A percentile compares a stretch with the other conserved stretches of the same genome.
These are phyloP conservation scores for Incurvaria masculella DNA, from an alignment of 2,888 invertebrate genomes.

Conservation along the genomic window DNA sequence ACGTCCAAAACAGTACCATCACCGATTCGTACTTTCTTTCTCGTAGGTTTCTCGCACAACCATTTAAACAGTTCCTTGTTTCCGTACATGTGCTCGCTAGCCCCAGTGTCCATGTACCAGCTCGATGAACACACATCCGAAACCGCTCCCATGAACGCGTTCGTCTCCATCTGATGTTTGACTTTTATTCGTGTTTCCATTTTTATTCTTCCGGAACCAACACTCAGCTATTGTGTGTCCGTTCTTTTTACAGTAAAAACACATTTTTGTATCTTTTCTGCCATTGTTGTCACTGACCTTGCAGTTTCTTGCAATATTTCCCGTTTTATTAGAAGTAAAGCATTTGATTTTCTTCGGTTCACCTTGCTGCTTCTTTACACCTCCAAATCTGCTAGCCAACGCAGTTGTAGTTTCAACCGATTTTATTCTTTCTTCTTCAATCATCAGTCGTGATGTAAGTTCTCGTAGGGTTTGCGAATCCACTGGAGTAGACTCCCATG, in stretches of 20 bases:
- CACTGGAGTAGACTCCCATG: not conserved
- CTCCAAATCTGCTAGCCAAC: not conserved
- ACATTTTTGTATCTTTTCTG: slow-evolving; percentile 1
- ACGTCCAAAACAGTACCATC: slow-evolving; percentile 10
- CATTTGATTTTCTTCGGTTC: not conserved
- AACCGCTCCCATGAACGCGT: not conserved
- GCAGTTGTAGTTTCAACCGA: not conserved
- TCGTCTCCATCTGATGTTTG: not conserved
- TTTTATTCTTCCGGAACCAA: not conserved
- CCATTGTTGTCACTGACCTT: not conserved
- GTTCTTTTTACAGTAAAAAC: slow-evolving; percentile 10
- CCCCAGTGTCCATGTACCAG: slow-evolving; percentile 29
- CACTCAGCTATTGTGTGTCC: slow-evolving; percentile 13
- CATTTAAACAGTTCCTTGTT: slow-evolving; percentile 6
- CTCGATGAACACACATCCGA: no score
- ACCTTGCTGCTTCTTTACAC: not conserved
- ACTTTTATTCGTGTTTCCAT: slow-evolving; percentile 5
- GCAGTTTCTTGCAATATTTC: not conserved
- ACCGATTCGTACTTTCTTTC: slow-evolving; percentile 8
- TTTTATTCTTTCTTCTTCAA: not conserved
- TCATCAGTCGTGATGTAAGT: not conserved
- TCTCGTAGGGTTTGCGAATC: not conserved
- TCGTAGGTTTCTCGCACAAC: slow-evolving; percentile 5
- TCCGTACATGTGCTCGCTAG: slow-evolving; percentile 19
- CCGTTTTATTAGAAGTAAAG: not conserved